A percentile compares a stretch with the other conserved stretches of the same genome.
These are phyloP conservation scores for Heliconius hermathena DNA, from an alignment of 1,140 invertebrate genomes.

Conservation along the genomic window DNA sequence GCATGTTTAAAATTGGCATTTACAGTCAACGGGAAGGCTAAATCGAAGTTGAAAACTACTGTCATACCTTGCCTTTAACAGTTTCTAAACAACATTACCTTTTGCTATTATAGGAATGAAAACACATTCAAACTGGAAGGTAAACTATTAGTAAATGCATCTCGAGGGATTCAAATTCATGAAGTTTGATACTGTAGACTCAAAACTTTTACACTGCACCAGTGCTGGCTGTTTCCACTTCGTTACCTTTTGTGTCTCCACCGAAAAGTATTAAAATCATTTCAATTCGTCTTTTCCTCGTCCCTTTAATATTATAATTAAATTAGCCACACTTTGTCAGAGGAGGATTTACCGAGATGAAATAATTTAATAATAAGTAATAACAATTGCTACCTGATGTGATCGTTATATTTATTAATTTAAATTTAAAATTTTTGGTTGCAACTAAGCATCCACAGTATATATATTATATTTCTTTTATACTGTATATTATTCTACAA, in stretches of 20 bases:
- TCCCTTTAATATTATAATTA: constrained; percentile 1
- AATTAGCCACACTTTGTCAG: constrained; percentile 1
- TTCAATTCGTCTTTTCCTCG: constrained; percentile 7
- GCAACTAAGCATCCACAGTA: too few species aligned
- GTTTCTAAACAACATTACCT: constrained; percentile 2
- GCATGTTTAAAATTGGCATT: neutral
- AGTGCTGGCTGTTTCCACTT: constrained; percentile 22
- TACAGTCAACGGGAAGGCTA: neutral
- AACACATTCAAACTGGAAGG: constrained; percentile 13
- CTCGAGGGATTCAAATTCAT: constrained; percentile 15
- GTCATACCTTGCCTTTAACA: constrained; percentile 3
- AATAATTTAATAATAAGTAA: neutral
- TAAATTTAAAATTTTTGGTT: too few species aligned
- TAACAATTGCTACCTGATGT: too few species aligned
- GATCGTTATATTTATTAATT: neutral
- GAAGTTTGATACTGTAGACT: constrained; percentile 12
- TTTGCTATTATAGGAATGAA: constrained; percentile 21
- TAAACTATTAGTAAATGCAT: constrained; percentile 25
- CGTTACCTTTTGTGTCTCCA: constrained; percentile 2
- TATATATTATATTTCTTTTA: too few species aligned
- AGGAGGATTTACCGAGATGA: neutral
- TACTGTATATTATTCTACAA: too few species aligned
- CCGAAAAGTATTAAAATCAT: constrained; percentile 2
- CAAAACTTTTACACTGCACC: constrained; percentile 16
- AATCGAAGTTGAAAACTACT: neutral